phyloP scores from a whole-genome alignment of 2,888 invertebrate genomes.

The Ormia ochracea region DNA sequence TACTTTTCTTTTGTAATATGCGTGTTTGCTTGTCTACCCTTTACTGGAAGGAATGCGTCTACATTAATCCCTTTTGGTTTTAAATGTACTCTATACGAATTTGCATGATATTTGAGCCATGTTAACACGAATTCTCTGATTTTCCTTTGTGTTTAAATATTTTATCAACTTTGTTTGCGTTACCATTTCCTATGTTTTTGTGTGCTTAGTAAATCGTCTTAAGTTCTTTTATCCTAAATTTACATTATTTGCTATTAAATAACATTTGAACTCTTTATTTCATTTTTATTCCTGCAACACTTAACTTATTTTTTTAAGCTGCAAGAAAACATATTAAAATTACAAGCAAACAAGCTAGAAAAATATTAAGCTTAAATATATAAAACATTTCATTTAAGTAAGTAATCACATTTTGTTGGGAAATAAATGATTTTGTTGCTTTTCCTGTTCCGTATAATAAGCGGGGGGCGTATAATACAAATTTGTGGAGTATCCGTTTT shows the following conservation, averaged over 20 bases:
- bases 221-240: slow-evolving; percentile 48
- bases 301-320: slow-evolving; percentile 11
- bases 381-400: neutral
- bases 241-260: slow-evolving; percentile 51
- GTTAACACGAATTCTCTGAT: neutral
- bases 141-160: neutral
- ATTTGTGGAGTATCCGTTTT: no score
- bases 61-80: neutral
- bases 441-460: neutral
- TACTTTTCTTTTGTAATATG: neutral
- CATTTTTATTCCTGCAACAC: neutral
- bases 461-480: neutral
- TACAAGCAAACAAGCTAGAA: neutral
- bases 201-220: slow-evolving; percentile 44
- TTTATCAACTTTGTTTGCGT: neutral
- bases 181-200: neutral
- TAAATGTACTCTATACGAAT: neutral
- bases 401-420: neutral
- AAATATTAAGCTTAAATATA: slow-evolving; percentile 7
- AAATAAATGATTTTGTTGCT: neutral
- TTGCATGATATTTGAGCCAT: neutral
- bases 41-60: neutral
- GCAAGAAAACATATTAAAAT: slow-evolving; percentile 40
- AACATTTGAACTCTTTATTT: slow-evolving; percentile 26
- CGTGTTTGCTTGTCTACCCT: neutral